Conservation (phyloP, 2,113 vertebrate species). For the Pygoscelis adeliae region DNA sequence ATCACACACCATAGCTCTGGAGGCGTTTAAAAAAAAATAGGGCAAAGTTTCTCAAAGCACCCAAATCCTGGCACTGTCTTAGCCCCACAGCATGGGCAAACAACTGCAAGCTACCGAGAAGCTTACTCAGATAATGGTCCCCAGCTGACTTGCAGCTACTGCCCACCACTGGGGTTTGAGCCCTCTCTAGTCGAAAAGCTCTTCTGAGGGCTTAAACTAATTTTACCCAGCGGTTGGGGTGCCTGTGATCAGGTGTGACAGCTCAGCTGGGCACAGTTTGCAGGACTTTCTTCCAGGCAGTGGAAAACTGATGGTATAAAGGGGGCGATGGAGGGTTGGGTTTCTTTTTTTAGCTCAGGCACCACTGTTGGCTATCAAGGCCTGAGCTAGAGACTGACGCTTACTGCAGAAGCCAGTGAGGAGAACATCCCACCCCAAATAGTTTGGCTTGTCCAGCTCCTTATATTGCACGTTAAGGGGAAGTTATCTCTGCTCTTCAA, state of each 20-base stretch:
- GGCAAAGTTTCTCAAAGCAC: background rate
- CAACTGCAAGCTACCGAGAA: background rate
- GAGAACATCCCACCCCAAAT: background rate
- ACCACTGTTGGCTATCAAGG: fast-evolving
- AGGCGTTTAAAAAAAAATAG: fast-evolving
- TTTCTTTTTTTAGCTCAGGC: fast-evolving
- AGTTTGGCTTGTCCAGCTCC: background rate
- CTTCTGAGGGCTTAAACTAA: background rate
- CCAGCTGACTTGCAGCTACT: background rate
- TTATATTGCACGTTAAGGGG: fast-evolving
- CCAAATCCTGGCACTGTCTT: background rate
- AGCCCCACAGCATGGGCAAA: fast-evolving
- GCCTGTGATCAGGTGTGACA: background rate
- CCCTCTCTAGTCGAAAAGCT: background rate
- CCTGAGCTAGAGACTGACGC: background rate
- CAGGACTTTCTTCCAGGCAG: background rate
- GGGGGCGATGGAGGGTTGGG: background rate
- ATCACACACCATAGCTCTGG: background rate
- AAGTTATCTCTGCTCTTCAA: background rate
- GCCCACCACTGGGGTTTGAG: background rate
- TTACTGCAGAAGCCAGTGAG: fast-evolving
- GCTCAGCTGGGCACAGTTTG: background rate
- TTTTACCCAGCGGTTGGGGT: background rate
- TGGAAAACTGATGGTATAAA: background rate
- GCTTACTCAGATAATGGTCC: background rate